phyloP scores from a whole-genome alignment of 2,888 invertebrate genomes.

The Lagria hirta region DNA sequence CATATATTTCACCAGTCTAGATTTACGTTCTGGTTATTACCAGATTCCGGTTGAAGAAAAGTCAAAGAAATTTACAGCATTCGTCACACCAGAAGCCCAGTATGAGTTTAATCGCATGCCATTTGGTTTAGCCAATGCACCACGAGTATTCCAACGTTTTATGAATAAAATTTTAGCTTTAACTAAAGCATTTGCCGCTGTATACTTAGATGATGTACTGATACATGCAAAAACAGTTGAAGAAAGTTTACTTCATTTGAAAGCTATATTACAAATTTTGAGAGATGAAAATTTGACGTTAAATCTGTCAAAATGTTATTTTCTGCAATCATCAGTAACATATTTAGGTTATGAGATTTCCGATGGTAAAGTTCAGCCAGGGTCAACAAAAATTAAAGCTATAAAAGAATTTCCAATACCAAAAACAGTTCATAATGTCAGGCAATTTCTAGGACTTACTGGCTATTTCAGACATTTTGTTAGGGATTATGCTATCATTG shows the following conservation, averaged over 20 bases:
- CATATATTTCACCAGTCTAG: conserved; percentile 30
- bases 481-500: conserved; percentile 32
- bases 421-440: conserved; percentile 31
- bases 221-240: background rate
- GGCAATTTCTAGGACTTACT: conserved; percentile 40
- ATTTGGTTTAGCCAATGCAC: conserved; percentile 30
- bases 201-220: conserved; percentile 3
- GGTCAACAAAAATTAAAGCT: conserved; percentile 33
- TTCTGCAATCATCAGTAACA: conserved; percentile 20
- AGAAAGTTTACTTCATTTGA: background rate
- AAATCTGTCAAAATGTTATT: conserved; percentile 28
- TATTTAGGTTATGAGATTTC: conserved; percentile 30
- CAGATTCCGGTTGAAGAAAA: conserved; percentile 26
- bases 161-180: conserved; percentile 17
- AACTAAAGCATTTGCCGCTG: background rate
- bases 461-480: conserved; percentile 41
- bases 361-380: conserved; percentile 29
- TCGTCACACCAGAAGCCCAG: conserved; percentile 29
- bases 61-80: conserved; percentile 25
- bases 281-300: conserved; percentile 27
- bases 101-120: conserved; percentile 26
- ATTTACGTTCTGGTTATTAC: conserved; percentile 30
- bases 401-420: conserved; percentile 36
- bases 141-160: conserved; percentile 27
- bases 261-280: conserved; percentile 16